Percentiles rank a stretch among this genome's conserved stretches.
Conservation (phyloP, 1,140 invertebrate species). For the Camponotus floridanus region DNA sequence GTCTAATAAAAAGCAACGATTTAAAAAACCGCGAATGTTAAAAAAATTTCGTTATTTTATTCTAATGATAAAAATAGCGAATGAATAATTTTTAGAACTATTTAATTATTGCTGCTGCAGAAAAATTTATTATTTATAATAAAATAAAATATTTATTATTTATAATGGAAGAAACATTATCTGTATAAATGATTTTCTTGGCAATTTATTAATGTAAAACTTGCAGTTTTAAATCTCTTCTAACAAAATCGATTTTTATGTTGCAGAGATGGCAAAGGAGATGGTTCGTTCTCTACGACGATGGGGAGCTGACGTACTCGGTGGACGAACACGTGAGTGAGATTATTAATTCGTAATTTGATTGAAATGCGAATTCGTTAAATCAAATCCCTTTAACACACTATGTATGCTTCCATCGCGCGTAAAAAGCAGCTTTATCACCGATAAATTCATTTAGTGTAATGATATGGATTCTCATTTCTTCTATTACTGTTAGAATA, state of each 20-base stretch:
- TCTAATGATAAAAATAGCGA: too few relatives aligned
- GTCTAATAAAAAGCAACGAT: neutral
- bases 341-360: slow-evolving; percentile 58
- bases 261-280: slow-evolving; percentile 98
- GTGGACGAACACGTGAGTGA: slow-evolving; percentile 98
- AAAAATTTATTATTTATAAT: neutral
- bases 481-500: neutral
- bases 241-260: slow-evolving; percentile 79
- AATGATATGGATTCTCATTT: slow-evolving; percentile 68
- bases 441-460: slow-evolving; percentile 78
- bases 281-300: slow-evolving; percentile 99
- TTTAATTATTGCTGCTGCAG: slow-evolving; percentile 34
- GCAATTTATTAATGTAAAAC: neutral
- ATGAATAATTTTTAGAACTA: neutral
- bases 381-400: slow-evolving; percentile 73
- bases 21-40: slow-evolving; percentile 9
- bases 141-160: too few relatives aligned
- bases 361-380: slow-evolving; percentile 49
- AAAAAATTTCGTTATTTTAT: neutral
- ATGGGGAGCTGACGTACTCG: slow-evolving; percentile 98
- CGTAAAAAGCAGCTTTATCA: slow-evolving; percentile 68
- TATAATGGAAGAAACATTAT: too few relatives aligned
- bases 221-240: neutral
- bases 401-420: slow-evolving; percentile 31
- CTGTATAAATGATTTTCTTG: neutral